phyloP scores from a whole-genome alignment of 2,113 vertebrate genomes.

The Gobio gobio region DNA sequence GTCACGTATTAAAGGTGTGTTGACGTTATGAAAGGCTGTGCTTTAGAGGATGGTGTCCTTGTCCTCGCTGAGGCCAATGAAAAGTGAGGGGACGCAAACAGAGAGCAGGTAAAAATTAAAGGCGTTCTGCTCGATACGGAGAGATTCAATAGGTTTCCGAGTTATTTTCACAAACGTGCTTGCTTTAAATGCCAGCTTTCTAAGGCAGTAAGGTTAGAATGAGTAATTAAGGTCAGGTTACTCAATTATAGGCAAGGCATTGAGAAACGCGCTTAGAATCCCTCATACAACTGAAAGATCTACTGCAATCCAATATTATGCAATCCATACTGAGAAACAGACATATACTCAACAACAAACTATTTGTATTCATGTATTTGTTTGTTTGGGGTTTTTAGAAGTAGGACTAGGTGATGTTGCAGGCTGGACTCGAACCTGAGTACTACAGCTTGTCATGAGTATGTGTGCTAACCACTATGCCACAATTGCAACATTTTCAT shows the following conservation, averaged over 20 bases:
- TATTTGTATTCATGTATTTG: no score
- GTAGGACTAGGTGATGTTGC: not conserved
- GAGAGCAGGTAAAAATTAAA: constrained; percentile 4
- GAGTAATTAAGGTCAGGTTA: constrained; percentile 59
- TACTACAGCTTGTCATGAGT: not conserved
- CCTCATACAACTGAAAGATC: not conserved
- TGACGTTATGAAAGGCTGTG: constrained; percentile 42
- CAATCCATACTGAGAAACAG: not conserved
- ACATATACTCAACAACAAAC: not conserved
- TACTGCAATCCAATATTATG: not conserved
- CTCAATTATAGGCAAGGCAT: constrained; percentile 37
- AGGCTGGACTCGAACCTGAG: not conserved
- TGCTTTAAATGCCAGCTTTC: constrained; percentile 70
- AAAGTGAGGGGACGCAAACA: not conserved
- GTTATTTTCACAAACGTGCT: constrained; percentile 55
- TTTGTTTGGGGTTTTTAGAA: not conserved
- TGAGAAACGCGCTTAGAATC: constrained; percentile 22
- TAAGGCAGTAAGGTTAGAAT: constrained; percentile 32
- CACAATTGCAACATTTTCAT: not conserved
- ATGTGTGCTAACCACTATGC: not conserved
- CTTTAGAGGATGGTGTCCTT: not conserved
- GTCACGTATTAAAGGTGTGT: not conserved
- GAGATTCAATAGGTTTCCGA: constrained; percentile 56
- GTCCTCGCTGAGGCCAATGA: not conserved
- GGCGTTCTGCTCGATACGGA: constrained; percentile 1